Evolutionary conservation across 2,888 invertebrate genomes (phyloP).

Genomic region (Microctonus hyperodae): DNA sequence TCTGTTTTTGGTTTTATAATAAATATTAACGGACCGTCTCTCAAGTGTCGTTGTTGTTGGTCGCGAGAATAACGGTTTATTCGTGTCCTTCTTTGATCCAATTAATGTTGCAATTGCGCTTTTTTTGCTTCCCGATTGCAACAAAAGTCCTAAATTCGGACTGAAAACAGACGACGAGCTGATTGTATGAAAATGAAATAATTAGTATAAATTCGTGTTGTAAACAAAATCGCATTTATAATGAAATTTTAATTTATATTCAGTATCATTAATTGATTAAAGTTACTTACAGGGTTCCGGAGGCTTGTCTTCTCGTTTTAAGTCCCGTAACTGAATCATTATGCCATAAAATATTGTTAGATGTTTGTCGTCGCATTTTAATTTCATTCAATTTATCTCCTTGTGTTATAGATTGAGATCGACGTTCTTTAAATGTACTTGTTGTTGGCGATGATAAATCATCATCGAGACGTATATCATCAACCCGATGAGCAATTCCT

Average conservation of each 20-base stretch:
- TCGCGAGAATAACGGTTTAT: conserved; percentile 55
- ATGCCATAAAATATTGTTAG: conserved; percentile 40
- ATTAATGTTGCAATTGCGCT: conserved; percentile 47
- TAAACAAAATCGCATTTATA: too few species aligned
- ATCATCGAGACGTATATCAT: conserved; percentile 59
- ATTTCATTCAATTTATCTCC: conserved; percentile 68
- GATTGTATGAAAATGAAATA: neutral
- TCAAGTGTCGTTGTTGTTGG: conserved; percentile 53
- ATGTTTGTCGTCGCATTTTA: conserved; percentile 54
- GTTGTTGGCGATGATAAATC: conserved; percentile 44
- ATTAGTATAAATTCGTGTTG: neutral
- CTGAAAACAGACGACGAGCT: conserved; percentile 46
- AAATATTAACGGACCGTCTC: conserved; percentile 53
- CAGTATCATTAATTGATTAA: neutral
- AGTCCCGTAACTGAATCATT: too few species aligned
- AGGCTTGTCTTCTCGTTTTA: conserved; percentile 46
- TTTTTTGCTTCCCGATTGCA: conserved; percentile 56
- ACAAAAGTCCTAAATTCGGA: conserved; percentile 57
- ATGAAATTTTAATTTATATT: neutral
- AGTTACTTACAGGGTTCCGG: conserved; percentile 55
- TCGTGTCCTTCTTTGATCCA: conserved; percentile 54
- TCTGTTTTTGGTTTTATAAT: neutral
- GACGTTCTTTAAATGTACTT: conserved; percentile 33
- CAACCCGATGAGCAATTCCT: conserved; percentile 59
- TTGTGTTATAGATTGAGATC: conserved; percentile 61